Evolutionary conservation across 2,113 vertebrate genomes (phyloP).

Genomic region (Lasiurus borealis): DNA sequence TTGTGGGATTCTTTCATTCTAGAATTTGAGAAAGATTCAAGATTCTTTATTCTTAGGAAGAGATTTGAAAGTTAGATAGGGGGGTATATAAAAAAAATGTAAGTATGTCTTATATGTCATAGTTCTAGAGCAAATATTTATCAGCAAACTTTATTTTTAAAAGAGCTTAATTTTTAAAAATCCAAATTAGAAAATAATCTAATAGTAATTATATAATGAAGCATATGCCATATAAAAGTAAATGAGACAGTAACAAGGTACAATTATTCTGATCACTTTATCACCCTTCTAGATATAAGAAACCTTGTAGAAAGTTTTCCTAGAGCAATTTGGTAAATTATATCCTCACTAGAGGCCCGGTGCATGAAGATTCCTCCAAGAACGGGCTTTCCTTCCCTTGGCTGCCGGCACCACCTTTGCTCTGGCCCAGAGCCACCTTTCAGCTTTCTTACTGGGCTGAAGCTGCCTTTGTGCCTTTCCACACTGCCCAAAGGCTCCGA

Average conservation of each 20-base stretch:
- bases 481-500: too few relatives aligned
- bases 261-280: background rate
- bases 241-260: background rate
- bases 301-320: background rate
- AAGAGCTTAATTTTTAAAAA: constrained; percentile 16
- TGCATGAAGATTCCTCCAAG: too few relatives aligned
- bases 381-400: too few relatives aligned
- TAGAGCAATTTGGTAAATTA: background rate
- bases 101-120: background rate
- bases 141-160: background rate
- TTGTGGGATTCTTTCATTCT: background rate
- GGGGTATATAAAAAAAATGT: background rate
- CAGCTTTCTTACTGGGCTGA: too few relatives aligned
- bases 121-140: background rate
- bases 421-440: too few relatives aligned
- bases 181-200: constrained; percentile 6
- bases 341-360: background rate
- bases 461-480: too few relatives aligned
- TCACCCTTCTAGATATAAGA: background rate
- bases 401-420: too few relatives aligned
- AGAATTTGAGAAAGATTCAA: background rate
- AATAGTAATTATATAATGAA: constrained; percentile 15
- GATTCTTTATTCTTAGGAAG: background rate
- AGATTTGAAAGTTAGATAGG: background rate
- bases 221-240: background rate